phyloP scores from a whole-genome alignment of 2,888 invertebrate species.

The Mimas tiliae region DNA sequence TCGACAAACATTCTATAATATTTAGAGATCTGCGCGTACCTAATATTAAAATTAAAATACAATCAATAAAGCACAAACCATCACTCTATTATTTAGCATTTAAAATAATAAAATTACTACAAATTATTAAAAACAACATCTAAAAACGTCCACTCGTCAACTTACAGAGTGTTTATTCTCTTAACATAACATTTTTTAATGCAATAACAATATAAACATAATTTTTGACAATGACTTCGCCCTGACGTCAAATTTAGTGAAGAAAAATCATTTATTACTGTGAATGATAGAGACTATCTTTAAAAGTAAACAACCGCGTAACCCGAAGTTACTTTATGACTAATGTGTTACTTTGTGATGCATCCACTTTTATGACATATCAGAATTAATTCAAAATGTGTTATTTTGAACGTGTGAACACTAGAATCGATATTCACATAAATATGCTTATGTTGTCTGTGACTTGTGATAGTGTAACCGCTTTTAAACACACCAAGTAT shows the following conservation, averaged over 20 bases:
- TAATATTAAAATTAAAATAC: constrained; percentile 48
- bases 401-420: no score
- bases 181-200: constrained; percentile 62
- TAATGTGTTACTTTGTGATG: no score
- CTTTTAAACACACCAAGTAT: no score
- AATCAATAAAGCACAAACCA: constrained; percentile 4
- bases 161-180: constrained; percentile 57
- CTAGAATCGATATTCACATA: no score
- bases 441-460: no score
- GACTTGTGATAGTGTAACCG: no score
- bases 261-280: neutral
- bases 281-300: no score
- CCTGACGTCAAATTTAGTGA: neutral
- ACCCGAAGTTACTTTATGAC: no score
- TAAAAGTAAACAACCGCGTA: no score
- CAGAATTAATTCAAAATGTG: no score
- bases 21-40: constrained; percentile 37
- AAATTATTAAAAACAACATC: constrained; percentile 50
- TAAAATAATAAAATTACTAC: constrained; percentile 31
- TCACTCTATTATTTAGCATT: constrained; percentile 64
- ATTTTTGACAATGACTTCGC: constrained; percentile 27
- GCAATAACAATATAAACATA: constrained; percentile 35
- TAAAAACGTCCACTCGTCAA: constrained; percentile 41
- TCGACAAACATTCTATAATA: neutral
- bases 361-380: no score